Conservation (phyloP, 2,888 invertebrate species). For the Willowsia nigromaculata region DNA sequence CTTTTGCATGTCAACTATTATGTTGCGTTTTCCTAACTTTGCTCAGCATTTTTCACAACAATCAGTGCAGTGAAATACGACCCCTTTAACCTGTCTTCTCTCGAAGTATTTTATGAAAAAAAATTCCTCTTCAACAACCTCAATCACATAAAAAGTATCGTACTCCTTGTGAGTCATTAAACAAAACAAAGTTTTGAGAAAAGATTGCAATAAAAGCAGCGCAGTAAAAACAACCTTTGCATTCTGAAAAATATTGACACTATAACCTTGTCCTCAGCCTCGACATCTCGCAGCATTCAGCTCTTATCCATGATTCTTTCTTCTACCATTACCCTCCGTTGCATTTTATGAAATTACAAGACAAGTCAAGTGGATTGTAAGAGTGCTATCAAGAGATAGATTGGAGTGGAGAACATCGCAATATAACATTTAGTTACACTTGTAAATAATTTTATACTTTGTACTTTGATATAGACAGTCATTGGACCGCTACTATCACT, state of each 20-base stretch:
- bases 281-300: neutral
- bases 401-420: neutral
- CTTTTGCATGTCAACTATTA: too few relatives aligned
- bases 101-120: too few relatives aligned
- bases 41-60: too few relatives aligned
- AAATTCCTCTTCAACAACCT: neutral
- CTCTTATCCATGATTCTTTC: neutral
- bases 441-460: too few relatives aligned
- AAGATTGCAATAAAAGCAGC: neutral
- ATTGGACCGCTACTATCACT: neutral
- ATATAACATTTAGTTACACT: too few relatives aligned
- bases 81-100: too few relatives aligned
- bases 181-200: neutral
- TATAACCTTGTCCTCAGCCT: constrained; percentile 18
- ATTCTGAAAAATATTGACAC: constrained; percentile 20
- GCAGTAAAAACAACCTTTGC: neutral
- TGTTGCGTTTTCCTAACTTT: too few relatives aligned
- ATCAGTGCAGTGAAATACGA: too few relatives aligned
- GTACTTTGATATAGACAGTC: neutral
- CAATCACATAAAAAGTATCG: neutral
- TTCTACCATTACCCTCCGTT: neutral
- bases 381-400: neutral
- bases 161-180: neutral
- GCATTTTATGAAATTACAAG: too few relatives aligned
- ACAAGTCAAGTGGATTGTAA: neutral